Base-by-base conservation (phyloP, 2,797 vertebrate species). In the Pogonophryne albipinna region DNA sequence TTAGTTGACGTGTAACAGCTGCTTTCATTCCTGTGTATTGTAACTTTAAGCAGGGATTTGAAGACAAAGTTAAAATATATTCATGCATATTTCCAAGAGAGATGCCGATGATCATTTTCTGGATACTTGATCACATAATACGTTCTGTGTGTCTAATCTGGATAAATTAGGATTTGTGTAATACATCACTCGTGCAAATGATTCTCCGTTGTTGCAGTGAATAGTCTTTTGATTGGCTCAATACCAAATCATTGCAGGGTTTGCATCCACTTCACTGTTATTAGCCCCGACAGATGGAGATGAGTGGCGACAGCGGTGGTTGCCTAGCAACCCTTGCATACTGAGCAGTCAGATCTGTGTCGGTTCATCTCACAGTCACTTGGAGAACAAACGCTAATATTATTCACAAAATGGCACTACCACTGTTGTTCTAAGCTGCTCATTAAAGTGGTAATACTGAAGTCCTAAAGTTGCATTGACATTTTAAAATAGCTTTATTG, bases 281-380 rank as follows among this genome's bases (percentile, higher is more conserved):
- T 81, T 59, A 78, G 55, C 78, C 1, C 66, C 59, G 84, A 86
- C 86, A 86, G 87, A 85, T 88, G 87, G 84, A 76, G 72, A 76
- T 67, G 74, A 85, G 86, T 79, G 79, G 66, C 10, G 55, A 76
- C 80, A 83, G 83, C 77, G 85, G 71, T 49, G 59, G 84, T 90
- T 76, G 52, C 86, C 52, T 68, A 82, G 88, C 80, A 50, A 85
- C 89, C 50, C 0, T 52, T 0, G 1, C 42, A 31, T 17, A 62
- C 66, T 6, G 66, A 84, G 72, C 71, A 67, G 44, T 72, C 69
- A 10, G 69, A 68, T 82, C 70, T 59, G 27, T 66, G 47, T 23
- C 1, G 46, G 49, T 61, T 73, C 67, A 73, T 67, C 46, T 75
- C 31, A 23, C 41, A 61, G 61, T 76, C 58, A 67, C 50, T 74